A percentile compares a stretch with the other conserved stretches of the same genome.
phyloP scores from a whole-genome alignment of 1,140 invertebrate genomes.

The Lethocerus indicus region DNA sequence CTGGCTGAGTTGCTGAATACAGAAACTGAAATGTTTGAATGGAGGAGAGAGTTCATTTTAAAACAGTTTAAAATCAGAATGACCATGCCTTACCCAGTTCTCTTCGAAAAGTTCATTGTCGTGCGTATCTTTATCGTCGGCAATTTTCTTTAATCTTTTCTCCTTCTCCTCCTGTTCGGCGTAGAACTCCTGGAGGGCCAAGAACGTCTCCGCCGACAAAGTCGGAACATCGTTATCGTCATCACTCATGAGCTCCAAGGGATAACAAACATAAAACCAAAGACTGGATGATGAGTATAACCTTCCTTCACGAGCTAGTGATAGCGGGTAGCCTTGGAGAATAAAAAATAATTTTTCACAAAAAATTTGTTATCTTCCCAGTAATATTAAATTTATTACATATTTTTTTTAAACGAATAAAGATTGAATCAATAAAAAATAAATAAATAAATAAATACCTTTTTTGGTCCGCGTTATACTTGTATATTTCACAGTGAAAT shows the following conservation, averaged over 20 bases:
- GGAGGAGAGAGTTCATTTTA: background rate
- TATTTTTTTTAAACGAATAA: no score
- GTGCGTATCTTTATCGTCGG: slow-evolving; percentile 22
- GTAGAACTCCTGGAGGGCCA: slow-evolving; percentile 68
- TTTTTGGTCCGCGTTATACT: no score
- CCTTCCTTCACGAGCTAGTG: no score
- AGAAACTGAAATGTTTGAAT: slow-evolving; percentile 5
- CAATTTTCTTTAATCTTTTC: slow-evolving; percentile 26
- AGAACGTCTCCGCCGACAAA: slow-evolving; percentile 53
- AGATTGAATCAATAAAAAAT: no score
- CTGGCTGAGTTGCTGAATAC: slow-evolving; percentile 81
- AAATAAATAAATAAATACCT: no score
- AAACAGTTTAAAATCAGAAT: background rate
- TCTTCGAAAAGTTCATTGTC: slow-evolving; percentile 48
- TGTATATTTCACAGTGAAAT: no score
- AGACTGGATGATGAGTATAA: no score
- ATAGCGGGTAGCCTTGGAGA: no score
- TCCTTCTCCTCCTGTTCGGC: slow-evolving; percentile 41
- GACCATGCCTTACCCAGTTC: slow-evolving; percentile 49
- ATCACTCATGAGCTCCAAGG: slow-evolving; percentile 6
- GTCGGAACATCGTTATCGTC: slow-evolving; percentile 44
- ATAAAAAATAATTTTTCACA: no score
- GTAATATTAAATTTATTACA: no score
- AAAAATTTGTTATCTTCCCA: no score
- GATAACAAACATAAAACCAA: no score